Conservation (phyloP, 2,888 invertebrate genomes). For the Lasioglossum marginatum region DNA sequence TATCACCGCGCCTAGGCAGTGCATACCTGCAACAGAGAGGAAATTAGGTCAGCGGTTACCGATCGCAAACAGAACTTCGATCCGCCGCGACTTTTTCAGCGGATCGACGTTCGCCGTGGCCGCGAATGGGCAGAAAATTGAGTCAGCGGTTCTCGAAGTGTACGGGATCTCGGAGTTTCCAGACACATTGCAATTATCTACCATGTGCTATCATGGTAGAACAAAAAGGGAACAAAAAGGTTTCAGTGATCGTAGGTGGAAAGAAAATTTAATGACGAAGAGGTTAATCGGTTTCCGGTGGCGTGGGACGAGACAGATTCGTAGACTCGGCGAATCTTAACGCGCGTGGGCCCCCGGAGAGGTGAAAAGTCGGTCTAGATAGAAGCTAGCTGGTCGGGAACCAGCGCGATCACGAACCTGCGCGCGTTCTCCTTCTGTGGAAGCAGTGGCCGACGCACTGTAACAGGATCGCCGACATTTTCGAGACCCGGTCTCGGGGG, state of each 20-base stretch:
- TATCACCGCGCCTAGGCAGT: conserved; percentile 82
- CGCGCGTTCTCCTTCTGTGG: conserved; percentile 60
- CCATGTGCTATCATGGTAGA: too few relatives aligned
- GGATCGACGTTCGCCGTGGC: neutral
- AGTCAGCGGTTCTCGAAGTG: neutral
- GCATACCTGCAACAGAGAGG: conserved; percentile 79
- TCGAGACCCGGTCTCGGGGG: conserved; percentile 48
- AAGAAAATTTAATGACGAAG: conserved; percentile 1
- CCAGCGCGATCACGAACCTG: conserved; percentile 59
- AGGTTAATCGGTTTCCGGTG: neutral
- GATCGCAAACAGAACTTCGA: neutral
- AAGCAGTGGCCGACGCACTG: conserved; percentile 74
- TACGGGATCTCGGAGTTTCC: neutral
- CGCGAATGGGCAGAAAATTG: neutral
- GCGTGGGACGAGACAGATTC: neutral
- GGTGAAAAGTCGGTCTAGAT: conserved; percentile 15
- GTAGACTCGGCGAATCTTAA: neutral
- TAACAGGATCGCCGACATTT: conserved; percentile 74
- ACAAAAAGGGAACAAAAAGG: neutral
- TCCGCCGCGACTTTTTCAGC: neutral
- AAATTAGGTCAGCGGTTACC: neutral
- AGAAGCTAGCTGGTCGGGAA: neutral
- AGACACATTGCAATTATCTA: neutral
- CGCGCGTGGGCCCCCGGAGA: conserved; percentile 1
- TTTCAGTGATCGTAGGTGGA: neutral